Conservation (phyloP, 1,140 invertebrate genomes). For the Mya arenaria region DNA sequence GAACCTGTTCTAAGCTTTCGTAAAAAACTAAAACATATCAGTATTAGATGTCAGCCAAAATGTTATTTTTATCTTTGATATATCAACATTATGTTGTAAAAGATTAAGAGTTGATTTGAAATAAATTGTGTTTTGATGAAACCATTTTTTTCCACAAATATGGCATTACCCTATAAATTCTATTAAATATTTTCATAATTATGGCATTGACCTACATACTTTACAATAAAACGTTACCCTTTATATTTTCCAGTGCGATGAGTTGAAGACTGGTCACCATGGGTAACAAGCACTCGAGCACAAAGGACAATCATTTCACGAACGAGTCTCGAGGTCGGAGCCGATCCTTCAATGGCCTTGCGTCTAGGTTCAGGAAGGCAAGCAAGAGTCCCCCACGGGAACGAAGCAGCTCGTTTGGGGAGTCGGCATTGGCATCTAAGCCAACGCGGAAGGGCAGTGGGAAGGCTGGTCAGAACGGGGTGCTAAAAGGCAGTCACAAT, state of each 20-base stretch:
- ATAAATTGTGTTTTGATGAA: too few species aligned
- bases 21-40: too few species aligned
- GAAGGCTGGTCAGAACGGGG: conserved; percentile 38
- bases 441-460: conserved; percentile 37
- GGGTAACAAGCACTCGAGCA: conserved; percentile 46
- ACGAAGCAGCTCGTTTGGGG: conserved; percentile 47
- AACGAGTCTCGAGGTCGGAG: conserved; percentile 45
- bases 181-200: too few species aligned
- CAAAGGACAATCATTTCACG: conserved; percentile 41
- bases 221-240: neutral
- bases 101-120: too few species aligned
- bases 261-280: conserved; percentile 25
- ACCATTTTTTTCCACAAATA: too few species aligned
- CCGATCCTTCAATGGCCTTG: conserved; percentile 48
- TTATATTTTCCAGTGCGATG: neutral
- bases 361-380: conserved; percentile 43
- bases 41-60: too few species aligned
- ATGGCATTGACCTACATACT: neutral
- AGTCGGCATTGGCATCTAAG: neutral
- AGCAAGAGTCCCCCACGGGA: conserved; percentile 48
- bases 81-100: too few species aligned
- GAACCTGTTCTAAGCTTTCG: too few species aligned
- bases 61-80: too few species aligned
- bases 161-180: too few species aligned
- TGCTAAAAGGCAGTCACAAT: conserved; percentile 33